A percentile compares a stretch with the other conserved stretches of the same genome.
These are phyloP conservation scores for Ormyrus thymus DNA, from an alignment of 2,888 invertebrate genomes.

Conservation along the genomic window DNA sequence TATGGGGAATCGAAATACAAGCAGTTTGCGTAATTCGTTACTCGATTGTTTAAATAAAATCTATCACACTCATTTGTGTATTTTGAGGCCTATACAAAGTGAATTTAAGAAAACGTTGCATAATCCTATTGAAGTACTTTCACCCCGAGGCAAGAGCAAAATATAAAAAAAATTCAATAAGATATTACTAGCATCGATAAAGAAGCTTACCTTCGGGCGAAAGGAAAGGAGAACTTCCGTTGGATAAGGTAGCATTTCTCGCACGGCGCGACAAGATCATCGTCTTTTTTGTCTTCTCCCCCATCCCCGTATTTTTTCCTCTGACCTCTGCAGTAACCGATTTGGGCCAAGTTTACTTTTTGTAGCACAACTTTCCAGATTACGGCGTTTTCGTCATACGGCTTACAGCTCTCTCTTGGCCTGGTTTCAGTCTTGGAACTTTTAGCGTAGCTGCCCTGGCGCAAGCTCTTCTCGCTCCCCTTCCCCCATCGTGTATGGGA, in stretches of 20 bases:
- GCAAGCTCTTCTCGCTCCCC: too few relatives aligned
- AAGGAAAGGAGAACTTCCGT: not conserved
- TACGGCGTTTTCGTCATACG: constrained; percentile 12
- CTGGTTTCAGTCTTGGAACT: not conserved
- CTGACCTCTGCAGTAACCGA: constrained; percentile 4
- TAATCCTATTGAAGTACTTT: too few relatives aligned
- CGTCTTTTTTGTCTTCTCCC: constrained; percentile 1
- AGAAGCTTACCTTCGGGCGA: not conserved
- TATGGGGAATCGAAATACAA: too few relatives aligned
- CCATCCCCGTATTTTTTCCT: constrained; percentile 12
- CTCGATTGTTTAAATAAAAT: too few relatives aligned
- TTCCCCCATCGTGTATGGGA: not conserved
- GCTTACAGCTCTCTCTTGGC: constrained; percentile 14
- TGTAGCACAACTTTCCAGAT: constrained; percentile 25
- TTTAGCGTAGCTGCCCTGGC: not conserved
- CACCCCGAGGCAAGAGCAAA: too few relatives aligned
- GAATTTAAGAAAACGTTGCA: too few relatives aligned
- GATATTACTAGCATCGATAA: not conserved
- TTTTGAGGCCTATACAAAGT: too few relatives aligned
- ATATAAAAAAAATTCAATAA: constrained; percentile 7
- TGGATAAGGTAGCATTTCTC: constrained; percentile 19
- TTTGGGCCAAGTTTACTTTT: not conserved
- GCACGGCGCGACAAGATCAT: constrained; percentile 12
- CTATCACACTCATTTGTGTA: too few relatives aligned
- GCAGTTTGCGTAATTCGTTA: too few relatives aligned